Evolutionary conservation across 2,888 invertebrate species (phyloP), one percentile per base, ranked within the genome.

Genomic region (Tanytarsus gracilentus): DNA sequence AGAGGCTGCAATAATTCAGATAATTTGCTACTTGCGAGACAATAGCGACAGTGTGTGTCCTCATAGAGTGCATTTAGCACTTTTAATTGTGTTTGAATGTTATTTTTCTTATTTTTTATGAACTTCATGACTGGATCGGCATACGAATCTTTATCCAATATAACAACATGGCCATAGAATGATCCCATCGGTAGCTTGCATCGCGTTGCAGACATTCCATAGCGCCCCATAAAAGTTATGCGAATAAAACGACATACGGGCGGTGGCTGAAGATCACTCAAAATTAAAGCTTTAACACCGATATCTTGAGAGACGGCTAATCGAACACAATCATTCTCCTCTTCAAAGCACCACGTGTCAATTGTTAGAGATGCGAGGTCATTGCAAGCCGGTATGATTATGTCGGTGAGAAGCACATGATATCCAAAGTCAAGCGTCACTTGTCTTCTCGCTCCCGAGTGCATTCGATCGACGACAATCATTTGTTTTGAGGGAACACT

Each of bases 371-470:
- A 91, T 30, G 90, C 87, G 61, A 92, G 73, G 70, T 90, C 89
- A 62, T 83, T 81, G 67, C 88, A 90, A 1, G 85, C 80, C 1
- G 90, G 90, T 65, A 91, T 84, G 67, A 81, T 79, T 65, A 94
- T 76, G 72, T 95, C 95, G 0, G 94, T 95, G 36, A 96, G 79
- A 1, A 91, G 75, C 58, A 94, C 79, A 1, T 88, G 84, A 65
- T 88, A 85, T 3, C 94, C 93, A 72, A 96, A 93, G 75, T 96
- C 95, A 30, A 96, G 77, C 9, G 91, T 88, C 61, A 94, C 91
- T 75, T 88, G 93, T 61, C 94, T 80, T n/a, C 94, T 77, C 0
- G 93, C 94, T 60, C 94, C 91, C 0, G 93, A 91, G 74, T 93
- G 91, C 88, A 95, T 92, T 62, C 93, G 78, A 70, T 95, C 94